Evolutionary conservation across 2,888 invertebrate genomes (phyloP), one percentile per base, ranked within the genome.

Genomic region (Amphiduros pacificus): DNA sequence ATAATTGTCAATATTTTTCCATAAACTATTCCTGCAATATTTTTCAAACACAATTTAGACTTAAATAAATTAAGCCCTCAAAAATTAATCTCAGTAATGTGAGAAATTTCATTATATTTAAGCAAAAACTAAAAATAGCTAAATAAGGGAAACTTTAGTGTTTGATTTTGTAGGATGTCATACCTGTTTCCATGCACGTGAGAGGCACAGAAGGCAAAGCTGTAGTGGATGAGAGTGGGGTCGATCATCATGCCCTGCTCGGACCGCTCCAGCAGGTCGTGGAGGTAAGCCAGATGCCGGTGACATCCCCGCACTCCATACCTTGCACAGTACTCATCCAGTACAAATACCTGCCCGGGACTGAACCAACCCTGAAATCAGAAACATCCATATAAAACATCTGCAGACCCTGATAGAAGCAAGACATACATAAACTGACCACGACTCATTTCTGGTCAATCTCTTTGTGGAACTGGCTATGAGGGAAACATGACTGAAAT

Each of bases 111-210:
- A n/a, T n/a, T n/a, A n/a, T n/a, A n/a, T n/a, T n/a, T n/a, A n/a
- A n/a, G n/a, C n/a, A n/a, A n/a, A n/a, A n/a, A n/a, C n/a, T n/a
- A n/a, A n/a, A n/a, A n/a, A n/a, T n/a, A n/a, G n/a, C n/a, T n/a
- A n/a, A n/a, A n/a, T n/a, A n/a, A n/a, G n/a, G n/a, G n/a, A n/a
- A n/a, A n/a, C n/a, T n/a, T n/a, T n/a, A n/a, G n/a, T n/a, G n/a
- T n/a, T n/a, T n/a, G n/a, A n/a, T n/a, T n/a, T n/a, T n/a, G n/a
- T n/a, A n/a, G n/a, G n/a, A n/a, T n/a, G n/a, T 14, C 52, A n/a
- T 6, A 94, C 94, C 94, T 91, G 87, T 98, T 99, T 70, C 99
- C 99, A 82, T 98, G 96, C 11, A 99, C 98, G 84, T 99, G 99
- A 75, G 94, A 96, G 59, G 98, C 98, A 85, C 99, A 99, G 86